Evolutionary conservation across 1,140 invertebrate genomes (phyloP), one percentile per base, ranked within the genome.

Genomic region (Formica exsecta): DNA sequence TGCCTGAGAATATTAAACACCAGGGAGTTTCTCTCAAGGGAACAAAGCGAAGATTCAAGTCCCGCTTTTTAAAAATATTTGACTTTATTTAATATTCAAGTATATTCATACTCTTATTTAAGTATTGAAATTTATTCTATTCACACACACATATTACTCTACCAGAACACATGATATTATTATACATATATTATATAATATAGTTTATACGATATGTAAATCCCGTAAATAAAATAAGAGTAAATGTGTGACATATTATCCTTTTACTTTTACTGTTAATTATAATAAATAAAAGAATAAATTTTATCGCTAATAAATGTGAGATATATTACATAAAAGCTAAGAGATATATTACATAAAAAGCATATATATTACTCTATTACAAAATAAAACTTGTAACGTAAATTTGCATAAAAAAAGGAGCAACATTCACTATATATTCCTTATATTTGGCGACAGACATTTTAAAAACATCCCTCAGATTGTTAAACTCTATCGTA

Each of bases 1-100:
- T 16, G 41, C 2, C 13, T 51, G 2, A 54, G 32, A 57, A 70
- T 80, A 80, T 80, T 57, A 80, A 70, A 29, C 11, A 36, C 0
- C 9, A 13, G 4, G 19, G n/a, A 80, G 38, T 57, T 80, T 61
- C 5, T 32, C 29, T 36, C n/a, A 25, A 80, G 6, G n/a, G 41
- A 54, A 65, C 7, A 1, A 38, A 66, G 32, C 32, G 11, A 48
- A 36, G 9, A 5, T 66, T 16, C 54, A 29, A 29, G 25, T 29
- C 1, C 44, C n/a, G 48, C 3, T 44, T 44, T 44, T 44, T 68
- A 0, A 36, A 16, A 13, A 38, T 41, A 9, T 54, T 41, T 57
- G 3, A 1, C 32, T 68, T 36, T 22, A 48, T 22, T 25, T 65
- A 75, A 11, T n/a, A 41, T 36, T 19, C 44, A 48, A 16, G 2